These are phyloP conservation scores for Drosophila tsacasi DNA, from an alignment of 1,140 invertebrate species.

Conservation along the genomic window DNA sequence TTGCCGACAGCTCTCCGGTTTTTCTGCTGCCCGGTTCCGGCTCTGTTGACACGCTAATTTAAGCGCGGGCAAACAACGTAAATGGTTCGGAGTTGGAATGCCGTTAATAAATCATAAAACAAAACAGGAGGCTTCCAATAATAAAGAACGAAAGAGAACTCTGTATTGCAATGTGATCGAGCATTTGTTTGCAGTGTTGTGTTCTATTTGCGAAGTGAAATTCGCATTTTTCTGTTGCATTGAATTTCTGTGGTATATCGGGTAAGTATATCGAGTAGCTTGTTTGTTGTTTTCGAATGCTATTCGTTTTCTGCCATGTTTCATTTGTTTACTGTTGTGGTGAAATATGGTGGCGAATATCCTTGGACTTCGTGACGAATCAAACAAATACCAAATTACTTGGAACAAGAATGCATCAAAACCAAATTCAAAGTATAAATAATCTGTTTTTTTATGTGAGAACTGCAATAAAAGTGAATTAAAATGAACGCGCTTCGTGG, in stretches of 20 bases:
- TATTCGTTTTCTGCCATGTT: constrained; percentile 37
- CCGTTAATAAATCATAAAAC: constrained; percentile 67
- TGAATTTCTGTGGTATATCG: constrained; percentile 25
- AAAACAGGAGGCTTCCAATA: constrained; percentile 34
- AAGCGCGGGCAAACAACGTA: constrained; percentile 61
- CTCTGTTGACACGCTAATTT: constrained; percentile 71
- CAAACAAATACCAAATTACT: constrained; percentile 36
- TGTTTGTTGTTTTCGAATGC: constrained; percentile 12
- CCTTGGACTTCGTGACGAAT: constrained; percentile 31
- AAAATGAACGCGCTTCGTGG: constrained; percentile 18
- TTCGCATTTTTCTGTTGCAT: constrained; percentile 24
- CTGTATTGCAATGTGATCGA: constrained; percentile 26
- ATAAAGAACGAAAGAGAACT: constrained; percentile 52
- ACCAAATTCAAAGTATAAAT: constrained; percentile 22
- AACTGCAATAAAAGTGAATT: constrained; percentile 15
- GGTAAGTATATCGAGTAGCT: constrained; percentile 31
- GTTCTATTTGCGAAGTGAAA: constrained; percentile 37
- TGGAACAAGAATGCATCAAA: constrained; percentile 11
- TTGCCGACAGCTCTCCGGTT: constrained; percentile 36
- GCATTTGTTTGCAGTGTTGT: constrained; percentile 41
- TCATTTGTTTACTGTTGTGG: constrained; percentile 51
- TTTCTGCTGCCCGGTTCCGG: constrained; percentile 25
- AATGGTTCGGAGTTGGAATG: constrained; percentile 55
- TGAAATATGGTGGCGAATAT: constrained; percentile 19
- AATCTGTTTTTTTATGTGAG: constrained; percentile 10